Evolutionary conservation across 2,113 vertebrate species (phyloP).

Genomic region (Stercorarius parasiticus): DNA sequence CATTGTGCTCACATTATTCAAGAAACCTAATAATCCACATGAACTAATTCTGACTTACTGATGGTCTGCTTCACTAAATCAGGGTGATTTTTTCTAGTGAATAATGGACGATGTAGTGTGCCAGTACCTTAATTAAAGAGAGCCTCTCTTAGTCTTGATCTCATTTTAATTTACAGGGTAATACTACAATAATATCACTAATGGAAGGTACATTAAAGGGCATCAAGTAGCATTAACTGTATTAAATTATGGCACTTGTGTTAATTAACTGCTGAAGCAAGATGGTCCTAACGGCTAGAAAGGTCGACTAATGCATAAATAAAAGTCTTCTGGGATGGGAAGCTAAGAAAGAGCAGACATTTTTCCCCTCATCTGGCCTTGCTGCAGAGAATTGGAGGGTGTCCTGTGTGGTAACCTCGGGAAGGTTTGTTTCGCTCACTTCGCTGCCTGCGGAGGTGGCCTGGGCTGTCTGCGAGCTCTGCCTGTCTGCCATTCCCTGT

Average conservation of each 20-base stretch:
- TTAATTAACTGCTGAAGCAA: slow-evolving; percentile 88
- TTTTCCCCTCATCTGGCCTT: slow-evolving; percentile 6
- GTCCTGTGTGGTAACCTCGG: neutral
- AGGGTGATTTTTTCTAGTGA: slow-evolving; percentile 76
- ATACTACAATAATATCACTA: slow-evolving; percentile 85
- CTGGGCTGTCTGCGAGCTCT: neutral
- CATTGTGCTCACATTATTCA: slow-evolving; percentile 63
- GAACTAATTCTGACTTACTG: slow-evolving; percentile 73
- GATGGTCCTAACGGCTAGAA: slow-evolving; percentile 78
- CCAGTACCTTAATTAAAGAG: slow-evolving; percentile 85
- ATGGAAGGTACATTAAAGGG: slow-evolving; percentile 82
- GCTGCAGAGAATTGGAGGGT: neutral
- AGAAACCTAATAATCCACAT: slow-evolving; percentile 75
- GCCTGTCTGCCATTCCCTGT: neutral
- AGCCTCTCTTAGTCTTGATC: slow-evolving; percentile 79
- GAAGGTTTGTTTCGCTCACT: slow-evolving; percentile 34
- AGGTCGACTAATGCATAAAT: slow-evolving; percentile 78
- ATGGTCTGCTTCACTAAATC: slow-evolving; percentile 80
- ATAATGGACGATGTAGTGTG: slow-evolving; percentile 75
- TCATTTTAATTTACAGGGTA: slow-evolving; percentile 79
- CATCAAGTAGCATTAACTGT: slow-evolving; percentile 83
- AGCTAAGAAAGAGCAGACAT: slow-evolving; percentile 17
- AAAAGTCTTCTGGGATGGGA: slow-evolving; percentile 63
- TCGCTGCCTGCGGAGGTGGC: neutral
- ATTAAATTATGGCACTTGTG: slow-evolving; percentile 85